Percentiles rank a stretch among this genome's conserved stretches.
Evolutionary conservation across 1,140 invertebrate species (phyloP).

Genomic region (Periplaneta americana): DNA sequence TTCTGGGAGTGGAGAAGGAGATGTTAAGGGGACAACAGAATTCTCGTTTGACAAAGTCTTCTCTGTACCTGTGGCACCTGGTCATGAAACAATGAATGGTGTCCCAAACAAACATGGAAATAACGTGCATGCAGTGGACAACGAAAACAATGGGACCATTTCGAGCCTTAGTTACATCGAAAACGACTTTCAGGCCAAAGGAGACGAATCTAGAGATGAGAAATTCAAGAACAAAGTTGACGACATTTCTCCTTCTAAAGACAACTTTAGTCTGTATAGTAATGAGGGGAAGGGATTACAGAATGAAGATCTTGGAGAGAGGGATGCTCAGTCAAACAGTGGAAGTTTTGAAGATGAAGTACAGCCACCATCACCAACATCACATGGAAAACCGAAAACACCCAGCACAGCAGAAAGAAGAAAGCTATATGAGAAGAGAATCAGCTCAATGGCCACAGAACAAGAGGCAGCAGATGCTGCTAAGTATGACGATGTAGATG

Average conservation of each 20-base stretch:
- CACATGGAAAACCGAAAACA: slow-evolving; percentile 48
- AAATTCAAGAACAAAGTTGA: neutral
- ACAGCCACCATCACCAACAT: neutral
- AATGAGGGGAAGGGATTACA: neutral
- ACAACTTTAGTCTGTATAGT: neutral
- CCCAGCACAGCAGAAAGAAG: slow-evolving; percentile 68
- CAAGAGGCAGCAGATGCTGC: neutral
- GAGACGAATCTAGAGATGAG: neutral
- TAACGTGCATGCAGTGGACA: neutral
- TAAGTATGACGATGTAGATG: slow-evolving; percentile 29
- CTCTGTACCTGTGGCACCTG: slow-evolving; percentile 65
- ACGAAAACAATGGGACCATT: neutral
- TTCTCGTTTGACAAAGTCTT: slow-evolving; percentile 77
- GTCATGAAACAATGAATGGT: slow-evolving; percentile 25
- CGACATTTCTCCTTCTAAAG: neutral
- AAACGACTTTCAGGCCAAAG: neutral
- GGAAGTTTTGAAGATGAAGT: neutral
- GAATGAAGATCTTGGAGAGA: neutral
- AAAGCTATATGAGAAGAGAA: slow-evolving; percentile 53
- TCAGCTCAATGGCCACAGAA: neutral
- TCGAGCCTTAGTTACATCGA: neutral
- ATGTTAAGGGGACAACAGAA: slow-evolving; percentile 14
- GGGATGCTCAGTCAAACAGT: neutral
- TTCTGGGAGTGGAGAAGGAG: slow-evolving; percentile 49
- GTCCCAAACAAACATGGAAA: neutral